These are phyloP conservation scores for Aphelocoma californica DNA, from an alignment of 2,797 vertebrate genomes.

Conservation along the genomic window DNA sequence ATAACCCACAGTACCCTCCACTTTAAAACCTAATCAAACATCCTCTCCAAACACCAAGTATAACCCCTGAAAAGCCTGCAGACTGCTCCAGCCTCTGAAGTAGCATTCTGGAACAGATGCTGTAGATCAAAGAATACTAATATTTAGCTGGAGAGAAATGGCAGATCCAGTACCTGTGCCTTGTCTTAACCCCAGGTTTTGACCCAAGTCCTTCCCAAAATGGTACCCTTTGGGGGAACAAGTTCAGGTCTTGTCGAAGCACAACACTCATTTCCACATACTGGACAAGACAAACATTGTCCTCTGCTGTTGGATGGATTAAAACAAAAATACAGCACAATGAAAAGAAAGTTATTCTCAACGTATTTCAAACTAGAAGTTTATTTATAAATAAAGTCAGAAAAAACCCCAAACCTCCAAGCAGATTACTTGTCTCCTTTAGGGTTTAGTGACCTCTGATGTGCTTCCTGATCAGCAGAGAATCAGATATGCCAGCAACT, in stretches of 20 bases:
- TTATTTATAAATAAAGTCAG: conserved; percentile 11
- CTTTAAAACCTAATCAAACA: neutral
- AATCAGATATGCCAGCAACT: neutral
- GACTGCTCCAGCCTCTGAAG: neutral
- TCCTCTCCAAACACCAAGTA: neutral
- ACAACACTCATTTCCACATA: neutral
- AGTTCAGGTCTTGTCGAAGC: neutral
- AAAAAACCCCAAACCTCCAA: neutral
- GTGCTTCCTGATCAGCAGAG: neutral
- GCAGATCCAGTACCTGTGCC: neutral
- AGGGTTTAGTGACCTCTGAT: conserved; percentile 14
- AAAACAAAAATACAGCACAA: neutral
- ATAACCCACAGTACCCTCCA: neutral
- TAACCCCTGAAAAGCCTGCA: neutral
- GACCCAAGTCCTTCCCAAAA: neutral
- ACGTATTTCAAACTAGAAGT: neutral
- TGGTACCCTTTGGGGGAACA: neutral
- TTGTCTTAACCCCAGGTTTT: neutral
- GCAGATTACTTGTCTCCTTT: conserved; percentile 22
- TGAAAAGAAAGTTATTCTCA: neutral
- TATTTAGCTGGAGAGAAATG: neutral
- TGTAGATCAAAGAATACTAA: neutral
- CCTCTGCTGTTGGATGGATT: neutral
- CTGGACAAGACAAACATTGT: neutral
- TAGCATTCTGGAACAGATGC: neutral